Percentiles rank a stretch among this genome's conserved stretches.
Evolutionary conservation across 2,888 invertebrate species (phyloP).

Genomic region (Agrochola lychnidis): DNA sequence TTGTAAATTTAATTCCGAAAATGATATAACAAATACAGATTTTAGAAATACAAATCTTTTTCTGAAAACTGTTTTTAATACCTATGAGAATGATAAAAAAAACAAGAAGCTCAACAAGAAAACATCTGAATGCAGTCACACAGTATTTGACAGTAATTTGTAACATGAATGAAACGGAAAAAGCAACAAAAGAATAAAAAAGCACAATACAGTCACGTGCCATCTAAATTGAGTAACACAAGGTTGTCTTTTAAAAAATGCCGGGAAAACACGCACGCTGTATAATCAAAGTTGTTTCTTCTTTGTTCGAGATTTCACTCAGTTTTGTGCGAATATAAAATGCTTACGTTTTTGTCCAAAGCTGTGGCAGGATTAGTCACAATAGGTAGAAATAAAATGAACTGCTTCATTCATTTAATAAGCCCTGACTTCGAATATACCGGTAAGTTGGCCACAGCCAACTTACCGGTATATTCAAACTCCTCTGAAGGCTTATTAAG

Average conservation of each 20-base stretch:
- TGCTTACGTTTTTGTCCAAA: neutral
- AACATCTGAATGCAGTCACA: neutral
- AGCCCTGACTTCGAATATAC: too few relatives aligned
- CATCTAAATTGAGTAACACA: slow-evolving; percentile 16
- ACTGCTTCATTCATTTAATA: neutral
- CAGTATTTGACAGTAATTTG: neutral
- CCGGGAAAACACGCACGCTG: slow-evolving; percentile 13
- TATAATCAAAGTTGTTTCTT: neutral
- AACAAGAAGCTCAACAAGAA: too few relatives aligned
- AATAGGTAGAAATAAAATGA: neutral
- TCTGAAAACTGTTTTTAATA: neutral
- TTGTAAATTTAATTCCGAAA: neutral
- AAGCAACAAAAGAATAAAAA: neutral
- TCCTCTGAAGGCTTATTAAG: too few relatives aligned
- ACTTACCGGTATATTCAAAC: too few relatives aligned
- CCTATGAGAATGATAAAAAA: too few relatives aligned
- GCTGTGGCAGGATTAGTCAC: neutral
- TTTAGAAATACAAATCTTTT: neutral
- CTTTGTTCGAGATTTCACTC: neutral
- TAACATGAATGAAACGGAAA: neutral
- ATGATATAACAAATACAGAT: neutral
- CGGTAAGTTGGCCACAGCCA: too few relatives aligned
- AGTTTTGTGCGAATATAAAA: neutral
- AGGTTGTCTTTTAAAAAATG: neutral
- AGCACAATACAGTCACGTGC: slow-evolving; percentile 10